These are phyloP conservation scores for Athalia cordata DNA, from an alignment of 2,888 invertebrate species.

Conservation along the genomic window DNA sequence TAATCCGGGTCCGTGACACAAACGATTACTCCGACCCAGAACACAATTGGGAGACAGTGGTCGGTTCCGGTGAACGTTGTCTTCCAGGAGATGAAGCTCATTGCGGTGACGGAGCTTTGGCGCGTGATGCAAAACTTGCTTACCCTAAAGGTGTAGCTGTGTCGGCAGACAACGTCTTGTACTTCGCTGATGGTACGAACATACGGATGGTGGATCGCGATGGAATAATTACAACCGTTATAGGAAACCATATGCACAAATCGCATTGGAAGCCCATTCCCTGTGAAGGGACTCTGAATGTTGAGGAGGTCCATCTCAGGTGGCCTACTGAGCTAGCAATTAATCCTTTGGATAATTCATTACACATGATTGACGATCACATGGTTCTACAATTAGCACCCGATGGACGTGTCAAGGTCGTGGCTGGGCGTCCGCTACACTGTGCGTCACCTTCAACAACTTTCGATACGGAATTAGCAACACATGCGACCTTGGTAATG, in stretches of 20 bases:
- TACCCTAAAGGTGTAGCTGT: slow-evolving; percentile 98
- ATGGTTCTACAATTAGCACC: slow-evolving; percentile 94
- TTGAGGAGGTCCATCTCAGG: slow-evolving; percentile 94
- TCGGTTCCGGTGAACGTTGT: slow-evolving; percentile 96
- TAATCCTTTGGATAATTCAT: slow-evolving; percentile 94
- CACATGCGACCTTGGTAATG: slow-evolving; percentile 92
- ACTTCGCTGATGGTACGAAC: slow-evolving; percentile 97
- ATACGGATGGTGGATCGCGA: slow-evolving; percentile 94
- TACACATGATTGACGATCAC: slow-evolving; percentile 97
- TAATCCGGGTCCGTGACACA: slow-evolving; percentile 89
- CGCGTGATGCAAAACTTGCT: slow-evolving; percentile 93
- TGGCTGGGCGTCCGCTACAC: slow-evolving; percentile 94
- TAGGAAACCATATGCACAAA: slow-evolving; percentile 94
- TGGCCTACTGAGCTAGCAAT: slow-evolving; percentile 98
- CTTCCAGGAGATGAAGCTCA: slow-evolving; percentile 94
- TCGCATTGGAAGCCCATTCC: slow-evolving; percentile 96
- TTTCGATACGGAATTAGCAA: slow-evolving; percentile 90
- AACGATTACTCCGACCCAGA: slow-evolving; percentile 90
- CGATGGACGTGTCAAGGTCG: slow-evolving; percentile 92
- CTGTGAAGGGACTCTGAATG: slow-evolving; percentile 91
- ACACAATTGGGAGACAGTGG: slow-evolving; percentile 95
- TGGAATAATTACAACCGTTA: slow-evolving; percentile 93
- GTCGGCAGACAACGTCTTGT: slow-evolving; percentile 92
- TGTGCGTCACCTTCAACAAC: slow-evolving; percentile 89
- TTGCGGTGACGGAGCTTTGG: slow-evolving; percentile 96